phyloP scores from a whole-genome alignment of 2,888 invertebrate genomes.

The Euplagia quadripunctaria region DNA sequence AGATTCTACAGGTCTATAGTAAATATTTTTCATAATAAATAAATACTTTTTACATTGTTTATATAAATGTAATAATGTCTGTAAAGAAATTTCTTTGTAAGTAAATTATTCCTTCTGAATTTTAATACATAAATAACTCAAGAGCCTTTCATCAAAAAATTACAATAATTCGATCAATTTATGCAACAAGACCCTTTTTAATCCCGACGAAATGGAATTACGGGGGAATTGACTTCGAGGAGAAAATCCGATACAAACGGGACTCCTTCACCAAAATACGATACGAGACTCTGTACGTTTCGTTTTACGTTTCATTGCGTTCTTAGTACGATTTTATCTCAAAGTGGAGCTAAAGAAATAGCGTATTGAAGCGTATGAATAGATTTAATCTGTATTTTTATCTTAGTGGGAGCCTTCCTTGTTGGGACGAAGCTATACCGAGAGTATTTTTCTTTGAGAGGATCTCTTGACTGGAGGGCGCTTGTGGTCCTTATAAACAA shows the following conservation, averaged over 20 bases:
- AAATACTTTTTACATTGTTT: no score
- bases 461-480: conserved; percentile 64
- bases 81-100: not conserved
- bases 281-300: conserved; percentile 29
- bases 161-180: conserved; percentile 71
- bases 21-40: no score
- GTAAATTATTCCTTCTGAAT: conserved; percentile 3
- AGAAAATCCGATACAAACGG: conserved; percentile 63
- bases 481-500: conserved; percentile 76
- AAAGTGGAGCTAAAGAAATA: conserved; percentile 26
- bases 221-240: conserved; percentile 58
- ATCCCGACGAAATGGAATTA: conserved; percentile 75
- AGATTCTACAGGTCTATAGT: no score
- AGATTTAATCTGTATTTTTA: conserved; percentile 29
- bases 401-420: conserved; percentile 28
- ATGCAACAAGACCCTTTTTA: conserved; percentile 72
- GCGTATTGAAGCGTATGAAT: conserved; percentile 37
- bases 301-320: conserved; percentile 45
- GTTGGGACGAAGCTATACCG: conserved; percentile 48
- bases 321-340: conserved; percentile 29
- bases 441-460: conserved; percentile 56
- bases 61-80: no score
- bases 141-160: conserved; percentile 57
- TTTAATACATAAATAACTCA: conserved; percentile 17
- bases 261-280: conserved; percentile 37